Conservation (phyloP, 2,113 vertebrate species). For the Coracopsis vasa region DNA sequence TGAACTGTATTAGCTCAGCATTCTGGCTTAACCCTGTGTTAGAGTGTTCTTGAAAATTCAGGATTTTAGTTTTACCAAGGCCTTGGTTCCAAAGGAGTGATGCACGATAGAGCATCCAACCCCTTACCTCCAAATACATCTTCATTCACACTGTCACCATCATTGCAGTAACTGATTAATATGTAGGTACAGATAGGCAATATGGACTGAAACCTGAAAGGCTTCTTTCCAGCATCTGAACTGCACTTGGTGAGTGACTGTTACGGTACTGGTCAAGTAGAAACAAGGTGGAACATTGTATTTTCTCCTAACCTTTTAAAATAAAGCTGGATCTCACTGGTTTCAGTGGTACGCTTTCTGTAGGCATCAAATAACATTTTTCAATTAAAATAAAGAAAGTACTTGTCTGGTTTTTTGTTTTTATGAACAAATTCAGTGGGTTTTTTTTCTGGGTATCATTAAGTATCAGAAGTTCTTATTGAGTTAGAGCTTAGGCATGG, state of each 20-base stretch:
- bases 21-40: neutral
- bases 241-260: neutral
- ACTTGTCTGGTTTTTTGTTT: neutral
- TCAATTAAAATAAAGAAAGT: neutral
- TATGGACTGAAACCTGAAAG: neutral
- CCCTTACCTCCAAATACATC: neutral
- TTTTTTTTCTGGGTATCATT: neutral
- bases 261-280: neutral
- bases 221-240: neutral
- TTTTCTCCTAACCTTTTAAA: neutral
- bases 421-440: rapidly evolving
- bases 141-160: neutral
- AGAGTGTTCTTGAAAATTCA: neutral
- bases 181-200: neutral
- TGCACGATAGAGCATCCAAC: neutral
- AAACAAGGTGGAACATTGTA: neutral
- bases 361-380: neutral
- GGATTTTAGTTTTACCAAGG: neutral
- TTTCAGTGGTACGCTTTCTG: neutral
- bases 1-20: neutral
- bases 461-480: neutral
- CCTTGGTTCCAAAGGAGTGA: neutral
- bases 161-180: neutral
- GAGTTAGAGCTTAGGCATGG: neutral
- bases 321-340: neutral